Evolutionary conservation across 2,888 invertebrate species (phyloP), one percentile per base, ranked within the genome.

Genomic region (Anticlea derivata): DNA sequence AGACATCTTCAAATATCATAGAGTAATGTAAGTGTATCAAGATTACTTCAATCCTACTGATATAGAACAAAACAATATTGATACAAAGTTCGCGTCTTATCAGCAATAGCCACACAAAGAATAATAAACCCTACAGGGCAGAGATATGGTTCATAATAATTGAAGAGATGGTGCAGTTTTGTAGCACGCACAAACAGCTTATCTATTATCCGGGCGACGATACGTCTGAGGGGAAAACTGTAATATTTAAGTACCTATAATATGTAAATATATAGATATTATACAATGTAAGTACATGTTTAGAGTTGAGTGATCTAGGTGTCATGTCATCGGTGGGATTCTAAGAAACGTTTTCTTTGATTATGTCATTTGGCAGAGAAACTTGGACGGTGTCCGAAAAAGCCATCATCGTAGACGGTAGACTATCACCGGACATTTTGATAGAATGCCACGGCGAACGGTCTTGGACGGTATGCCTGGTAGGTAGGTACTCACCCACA

Each of bases 201-300:
- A 72, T 69, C 67, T 70, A n/a, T 68, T 73, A 71, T 66, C 60
- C 40, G 46, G 72, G 72, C 72, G 72, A 73, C 72, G 58, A 53
- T 56, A 54, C 66, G 72, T 72, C 72, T 72, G 63, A 38, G 44
- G 48, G 54, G 50, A 40, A 46, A 48, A 40, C 49, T 46, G 55
- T 48, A 45, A n/a, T n/a, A n/a, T n/a, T n/a, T 17, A 4, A 26
- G 11, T 40, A 43, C 7, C 22, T 43, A 24, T 34, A 13, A 26
- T 33, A 39, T n/a, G 12, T 33, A 24, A n/a, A 12, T 37, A 11
- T 7, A 22, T 34, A 6, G 7, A 11, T 6, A 7, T n/a, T n/a
- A n/a, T n/a, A 17, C n/a, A 5, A 39, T 12, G 31, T 50, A 29
- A 53, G 26, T 6, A 10, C 22, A 39, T 44, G 31, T 37, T 47